These are phyloP conservation scores for Himalopsyche anomala DNA, from an alignment of 2,888 invertebrate genomes.

Conservation along the genomic window DNA sequence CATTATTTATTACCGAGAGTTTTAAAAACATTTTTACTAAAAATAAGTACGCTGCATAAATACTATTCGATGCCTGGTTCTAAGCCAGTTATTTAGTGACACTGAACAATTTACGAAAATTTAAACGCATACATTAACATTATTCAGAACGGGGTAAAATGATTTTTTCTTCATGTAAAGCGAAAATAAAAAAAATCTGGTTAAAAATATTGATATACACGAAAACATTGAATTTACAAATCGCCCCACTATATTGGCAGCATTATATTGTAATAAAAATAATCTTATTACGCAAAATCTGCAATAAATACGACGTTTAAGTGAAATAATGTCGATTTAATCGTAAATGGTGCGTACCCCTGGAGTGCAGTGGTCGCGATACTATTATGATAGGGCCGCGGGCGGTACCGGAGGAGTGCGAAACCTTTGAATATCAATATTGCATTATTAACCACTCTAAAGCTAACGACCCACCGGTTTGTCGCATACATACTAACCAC, in stretches of 20 bases:
- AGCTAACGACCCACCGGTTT: too few relatives aligned
- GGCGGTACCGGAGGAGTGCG: not conserved
- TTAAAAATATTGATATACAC: not conserved
- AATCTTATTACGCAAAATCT: conserved; percentile 24
- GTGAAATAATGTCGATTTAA: conserved; percentile 26
- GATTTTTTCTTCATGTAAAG: too few relatives aligned
- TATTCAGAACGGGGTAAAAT: too few relatives aligned
- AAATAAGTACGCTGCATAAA: too few relatives aligned
- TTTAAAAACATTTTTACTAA: too few relatives aligned
- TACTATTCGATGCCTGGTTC: too few relatives aligned
- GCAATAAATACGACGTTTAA: conserved; percentile 39
- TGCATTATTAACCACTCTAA: too few relatives aligned
- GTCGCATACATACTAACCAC: too few relatives aligned
- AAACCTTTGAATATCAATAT: not conserved
- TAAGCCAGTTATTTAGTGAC: too few relatives aligned
- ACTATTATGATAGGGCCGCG: conserved; percentile 25
- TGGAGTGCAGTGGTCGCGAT: conserved; percentile 21
- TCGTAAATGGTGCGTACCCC: conserved; percentile 19
- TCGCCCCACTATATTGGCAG: not conserved
- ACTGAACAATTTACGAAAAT: too few relatives aligned
- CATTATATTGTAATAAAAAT: conserved; percentile 32
- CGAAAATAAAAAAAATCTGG: not conserved
- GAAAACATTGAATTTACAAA: not conserved
- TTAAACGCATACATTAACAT: too few relatives aligned
- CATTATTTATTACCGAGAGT: too few relatives aligned